Evolutionary conservation across 2,113 vertebrate genomes (phyloP).

Genomic region (Aspiorhynchus laticeps): DNA sequence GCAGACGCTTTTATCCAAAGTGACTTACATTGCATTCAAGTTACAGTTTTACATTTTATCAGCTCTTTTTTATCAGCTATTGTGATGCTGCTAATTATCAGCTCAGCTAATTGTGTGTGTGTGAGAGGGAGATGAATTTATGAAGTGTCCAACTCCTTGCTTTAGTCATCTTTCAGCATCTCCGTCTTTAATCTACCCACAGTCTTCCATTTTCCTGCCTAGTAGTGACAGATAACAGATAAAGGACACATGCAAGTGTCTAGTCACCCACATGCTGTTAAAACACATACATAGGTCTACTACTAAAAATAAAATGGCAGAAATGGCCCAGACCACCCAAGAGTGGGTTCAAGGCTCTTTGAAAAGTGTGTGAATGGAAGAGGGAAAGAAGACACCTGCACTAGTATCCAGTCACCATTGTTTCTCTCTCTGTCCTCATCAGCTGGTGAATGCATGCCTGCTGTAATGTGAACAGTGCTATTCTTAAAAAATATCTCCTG

Average conservation of each 20-base stretch:
- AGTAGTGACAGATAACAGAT: conserved; percentile 1
- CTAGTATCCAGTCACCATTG: neutral
- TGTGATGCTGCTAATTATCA: too few species aligned
- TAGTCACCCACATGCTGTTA: neutral
- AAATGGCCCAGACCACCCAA: conserved; percentile 9
- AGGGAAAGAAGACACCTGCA: conserved; percentile 15
- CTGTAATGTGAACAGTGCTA: neutral
- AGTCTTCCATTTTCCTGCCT: neutral
- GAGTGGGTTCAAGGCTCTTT: neutral
- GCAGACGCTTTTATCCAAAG: too few species aligned
- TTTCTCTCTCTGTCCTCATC: neutral
- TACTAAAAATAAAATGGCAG: neutral
- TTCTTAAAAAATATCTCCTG: conserved; percentile 4
- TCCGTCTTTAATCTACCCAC: neutral
- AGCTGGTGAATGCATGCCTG: neutral
- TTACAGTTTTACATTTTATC: too few species aligned
- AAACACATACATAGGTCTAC: too few species aligned
- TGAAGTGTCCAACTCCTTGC: neutral
- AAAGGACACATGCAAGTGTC: neutral
- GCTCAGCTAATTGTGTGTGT: neutral
- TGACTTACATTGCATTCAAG: too few species aligned
- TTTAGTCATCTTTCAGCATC: neutral
- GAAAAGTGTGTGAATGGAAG: neutral
- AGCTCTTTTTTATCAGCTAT: too few species aligned
- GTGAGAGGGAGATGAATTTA: neutral